These are phyloP conservation scores for Marmota flaviventris DNA, from an alignment of 2,113 vertebrate species.

Conservation along the genomic window DNA sequence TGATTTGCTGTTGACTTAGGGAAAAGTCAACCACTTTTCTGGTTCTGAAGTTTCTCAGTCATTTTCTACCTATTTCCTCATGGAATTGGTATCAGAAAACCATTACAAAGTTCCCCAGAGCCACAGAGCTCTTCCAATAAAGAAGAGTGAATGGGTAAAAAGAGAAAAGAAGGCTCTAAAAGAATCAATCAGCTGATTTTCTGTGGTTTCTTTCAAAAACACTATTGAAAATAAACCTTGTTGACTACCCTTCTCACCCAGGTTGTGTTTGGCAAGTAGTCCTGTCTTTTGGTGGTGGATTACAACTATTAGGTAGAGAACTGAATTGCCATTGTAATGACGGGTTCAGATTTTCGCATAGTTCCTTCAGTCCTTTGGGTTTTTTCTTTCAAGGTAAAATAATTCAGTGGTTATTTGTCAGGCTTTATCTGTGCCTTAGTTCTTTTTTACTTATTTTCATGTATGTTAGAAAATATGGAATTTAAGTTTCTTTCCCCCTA, in stretches of 20 bases:
- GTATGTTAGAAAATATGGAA: neutral
- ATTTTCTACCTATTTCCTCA: neutral
- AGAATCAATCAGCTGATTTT: neutral
- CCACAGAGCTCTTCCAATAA: neutral
- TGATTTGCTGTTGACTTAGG: neutral
- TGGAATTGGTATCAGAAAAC: neutral
- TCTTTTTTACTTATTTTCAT: neutral
- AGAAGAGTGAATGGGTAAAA: neutral
- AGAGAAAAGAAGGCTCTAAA: neutral
- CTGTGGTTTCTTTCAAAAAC: neutral
- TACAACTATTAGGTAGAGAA: neutral
- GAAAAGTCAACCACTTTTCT: neutral
- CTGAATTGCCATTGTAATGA: neutral
- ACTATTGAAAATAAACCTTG: neutral
- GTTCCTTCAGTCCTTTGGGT: neutral
- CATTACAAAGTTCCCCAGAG: neutral
- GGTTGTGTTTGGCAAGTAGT: neutral
- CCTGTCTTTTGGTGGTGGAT: neutral
- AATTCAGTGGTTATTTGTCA: neutral
- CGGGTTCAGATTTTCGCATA: neutral
- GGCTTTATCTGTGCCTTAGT: neutral
- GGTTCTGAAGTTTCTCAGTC: neutral
- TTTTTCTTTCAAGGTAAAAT: neutral
- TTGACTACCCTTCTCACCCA: neutral
- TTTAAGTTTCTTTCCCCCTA: neutral